Base-by-base conservation (phyloP, 1,140 invertebrate genomes). In the Bombus superbus region DNA sequence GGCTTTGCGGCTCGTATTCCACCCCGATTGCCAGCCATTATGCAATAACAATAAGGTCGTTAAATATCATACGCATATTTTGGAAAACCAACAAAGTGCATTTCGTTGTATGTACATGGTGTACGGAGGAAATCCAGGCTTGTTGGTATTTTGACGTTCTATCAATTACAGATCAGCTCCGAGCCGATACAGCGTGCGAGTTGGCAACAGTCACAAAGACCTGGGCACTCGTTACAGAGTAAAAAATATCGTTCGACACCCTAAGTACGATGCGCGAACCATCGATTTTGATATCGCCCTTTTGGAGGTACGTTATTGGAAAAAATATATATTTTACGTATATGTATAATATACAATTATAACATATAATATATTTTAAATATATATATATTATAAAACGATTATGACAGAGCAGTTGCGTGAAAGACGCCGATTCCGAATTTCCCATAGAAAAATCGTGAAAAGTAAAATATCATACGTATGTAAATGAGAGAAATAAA, bases 211-310 rank as follows among this genome's bases (percentile, higher is more conserved):
- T 32, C 13, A 84, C 53, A 89, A 75, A 38, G n/a, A 90, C 35
- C 15, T 3, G 8, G 89, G 88, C 22, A 59, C 40, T 38, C 25
- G 11, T 79, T 87, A 90, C 40, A 0, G 0, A 18, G 32, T 90
- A 18, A 89, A 85, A 59, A 71, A 11, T 3, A 53, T 85, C 28
- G 57, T 89, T 64, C 35, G 22, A 66, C 93, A 94, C 80, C 88
- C 90, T 1, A 79, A 80, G 0, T 93, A 89, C 77, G 38, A 88
- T 66, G 5, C 72, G 13, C 11, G 77, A 15, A 88, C 76, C n/a
- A 72, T 62, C 3, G 92, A 93, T 66, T 92, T 87, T 38, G 93
- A 93, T 53, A 68, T 93, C 0, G 92, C 84, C 22, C 83, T 94
- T 35, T 25, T 93, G 13, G 88, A 92, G 86, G 93, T 93, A 88